A percentile compares a stretch with the other conserved stretches of the same genome.
phyloP scores from a whole-genome alignment of 2,888 invertebrate genomes.

The Hypselothyrea guttata region DNA sequence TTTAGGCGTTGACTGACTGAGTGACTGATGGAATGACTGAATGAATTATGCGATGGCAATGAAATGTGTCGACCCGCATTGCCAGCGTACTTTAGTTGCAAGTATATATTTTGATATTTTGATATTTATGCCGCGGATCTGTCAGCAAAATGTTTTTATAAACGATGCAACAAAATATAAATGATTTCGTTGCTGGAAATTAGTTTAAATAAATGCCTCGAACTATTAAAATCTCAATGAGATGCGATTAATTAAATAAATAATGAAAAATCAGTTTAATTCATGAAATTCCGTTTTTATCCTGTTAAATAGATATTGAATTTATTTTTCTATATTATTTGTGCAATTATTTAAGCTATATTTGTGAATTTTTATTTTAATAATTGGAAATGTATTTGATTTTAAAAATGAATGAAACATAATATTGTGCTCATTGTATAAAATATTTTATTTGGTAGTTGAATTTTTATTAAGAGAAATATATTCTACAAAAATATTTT shows the following conservation, averaged over 20 bases:
- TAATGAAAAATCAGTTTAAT: too few relatives aligned
- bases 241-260: too few relatives aligned
- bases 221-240: too few relatives aligned
- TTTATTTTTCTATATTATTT: neutral
- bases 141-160: slow-evolving; percentile 53
- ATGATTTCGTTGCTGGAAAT: slow-evolving; percentile 41
- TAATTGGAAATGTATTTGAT: too few relatives aligned
- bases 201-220: neutral
- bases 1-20: slow-evolving; percentile 65
- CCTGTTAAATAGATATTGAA: neutral
- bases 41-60: slow-evolving; percentile 53
- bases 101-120: slow-evolving; percentile 18
- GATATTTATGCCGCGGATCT: slow-evolving; percentile 44
- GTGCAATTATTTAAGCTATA: too few relatives aligned
- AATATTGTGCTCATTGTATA: too few relatives aligned
- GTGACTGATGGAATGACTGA: slow-evolving; percentile 12
- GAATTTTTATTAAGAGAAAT: too few relatives aligned
- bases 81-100: slow-evolving; percentile 17
- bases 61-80: slow-evolving; percentile 53
- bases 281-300: too few relatives aligned
- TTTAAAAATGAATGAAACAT: too few relatives aligned
- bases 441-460: too few relatives aligned
- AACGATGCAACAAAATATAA: slow-evolving; percentile 50
- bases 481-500: too few relatives aligned
- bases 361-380: too few relatives aligned